A percentile compares a stretch with the other conserved stretches of the same genome.
phyloP scores from a whole-genome alignment of 1,140 invertebrate species.

The Musca domestica region DNA sequence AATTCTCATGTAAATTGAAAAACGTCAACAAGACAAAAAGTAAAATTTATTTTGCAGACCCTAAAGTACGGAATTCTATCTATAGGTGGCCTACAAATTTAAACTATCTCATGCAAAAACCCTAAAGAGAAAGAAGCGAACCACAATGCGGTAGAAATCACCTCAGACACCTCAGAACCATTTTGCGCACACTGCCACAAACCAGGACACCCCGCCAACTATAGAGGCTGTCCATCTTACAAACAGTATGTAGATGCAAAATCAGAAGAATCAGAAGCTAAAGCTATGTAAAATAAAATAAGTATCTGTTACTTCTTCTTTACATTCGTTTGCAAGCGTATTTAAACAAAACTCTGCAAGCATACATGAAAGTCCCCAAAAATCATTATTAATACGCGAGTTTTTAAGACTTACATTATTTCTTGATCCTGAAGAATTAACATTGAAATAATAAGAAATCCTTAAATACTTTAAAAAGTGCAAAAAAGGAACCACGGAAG shows the following conservation, averaged over 20 bases:
- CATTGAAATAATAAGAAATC: not conserved
- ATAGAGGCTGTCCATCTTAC: not conserved
- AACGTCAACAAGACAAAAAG: no score
- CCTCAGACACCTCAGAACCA: not conserved
- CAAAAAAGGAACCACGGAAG: not conserved
- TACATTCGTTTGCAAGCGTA: no score
- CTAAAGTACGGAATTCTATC: constrained; percentile 2
- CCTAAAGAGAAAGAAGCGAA: not conserved
- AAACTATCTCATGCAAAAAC: not conserved
- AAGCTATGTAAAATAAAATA: not conserved
- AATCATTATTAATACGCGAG: not conserved
- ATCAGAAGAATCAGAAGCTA: not conserved
- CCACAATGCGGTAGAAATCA: not conserved
- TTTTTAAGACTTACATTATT: not conserved
- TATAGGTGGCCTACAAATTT: not conserved
- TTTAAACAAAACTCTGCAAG: not conserved
- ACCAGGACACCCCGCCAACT: not conserved
- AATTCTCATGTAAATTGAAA: no score
- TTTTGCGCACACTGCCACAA: not conserved
- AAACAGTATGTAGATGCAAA: not conserved
- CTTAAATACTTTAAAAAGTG: not conserved
- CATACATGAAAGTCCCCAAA: not conserved
- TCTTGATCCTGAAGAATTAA: not conserved
- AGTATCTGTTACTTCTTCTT: no score
- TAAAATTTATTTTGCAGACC: no score